A percentile compares a stretch with the other conserved stretches of the same genome.
These are phyloP conservation scores for Cecidostiba fungosa DNA, from an alignment of 2,888 invertebrate species.

Conservation along the genomic window DNA sequence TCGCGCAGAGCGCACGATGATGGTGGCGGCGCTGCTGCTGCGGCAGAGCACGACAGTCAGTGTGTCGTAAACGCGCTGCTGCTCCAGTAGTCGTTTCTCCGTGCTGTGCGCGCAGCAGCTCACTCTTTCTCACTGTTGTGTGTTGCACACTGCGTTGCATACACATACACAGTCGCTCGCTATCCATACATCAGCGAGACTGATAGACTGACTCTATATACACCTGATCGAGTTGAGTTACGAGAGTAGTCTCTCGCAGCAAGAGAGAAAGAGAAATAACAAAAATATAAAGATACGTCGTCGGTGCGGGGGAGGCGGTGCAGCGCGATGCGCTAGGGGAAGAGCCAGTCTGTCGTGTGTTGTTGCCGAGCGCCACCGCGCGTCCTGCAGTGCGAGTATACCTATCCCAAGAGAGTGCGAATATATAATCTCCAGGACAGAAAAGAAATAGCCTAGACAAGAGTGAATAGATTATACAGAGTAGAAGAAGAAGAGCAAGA, in stretches of 20 bases:
- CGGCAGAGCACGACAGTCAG: slow-evolving; percentile 4
- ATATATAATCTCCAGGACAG: background rate
- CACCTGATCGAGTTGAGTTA: background rate
- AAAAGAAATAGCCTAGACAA: background rate
- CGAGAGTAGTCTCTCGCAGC: background rate
- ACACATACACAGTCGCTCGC: background rate
- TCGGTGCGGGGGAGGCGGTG: background rate
- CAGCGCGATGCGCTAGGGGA: slow-evolving; percentile 36
- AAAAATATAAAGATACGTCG: background rate
- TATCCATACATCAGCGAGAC: too few species aligned
- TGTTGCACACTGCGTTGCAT: background rate
- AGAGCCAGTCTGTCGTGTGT: background rate
- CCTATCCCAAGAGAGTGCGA: background rate
- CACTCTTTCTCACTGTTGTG: background rate
- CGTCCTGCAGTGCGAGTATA: background rate
- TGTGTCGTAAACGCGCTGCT: slow-evolving; percentile 57
- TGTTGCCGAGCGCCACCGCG: slow-evolving; percentile 8
- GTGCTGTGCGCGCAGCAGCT: background rate
- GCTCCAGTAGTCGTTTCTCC: slow-evolving; percentile 25
- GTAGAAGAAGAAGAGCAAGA: background rate
- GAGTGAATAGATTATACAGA: background rate
- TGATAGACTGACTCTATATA: too few species aligned
- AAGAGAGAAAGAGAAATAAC: background rate
- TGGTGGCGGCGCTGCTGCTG: background rate
- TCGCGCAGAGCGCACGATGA: background rate